These are phyloP conservation scores for Nettapus auritus DNA, from an alignment of 2,113 vertebrate genomes.

Conservation along the genomic window DNA sequence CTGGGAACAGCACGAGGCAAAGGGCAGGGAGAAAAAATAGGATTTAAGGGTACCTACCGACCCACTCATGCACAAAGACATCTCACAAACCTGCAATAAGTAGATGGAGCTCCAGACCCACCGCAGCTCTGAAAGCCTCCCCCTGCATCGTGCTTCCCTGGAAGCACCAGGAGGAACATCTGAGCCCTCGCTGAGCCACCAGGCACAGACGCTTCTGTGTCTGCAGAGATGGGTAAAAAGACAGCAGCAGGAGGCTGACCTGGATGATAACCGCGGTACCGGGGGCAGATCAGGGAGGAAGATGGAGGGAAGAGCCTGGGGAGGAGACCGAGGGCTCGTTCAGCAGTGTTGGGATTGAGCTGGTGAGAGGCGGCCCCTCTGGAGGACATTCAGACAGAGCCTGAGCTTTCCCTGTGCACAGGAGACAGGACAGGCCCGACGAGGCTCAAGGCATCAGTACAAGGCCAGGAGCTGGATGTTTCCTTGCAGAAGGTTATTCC, in stretches of 20 bases:
- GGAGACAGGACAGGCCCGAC: background rate
- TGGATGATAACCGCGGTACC: background rate
- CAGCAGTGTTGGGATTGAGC: accelerated
- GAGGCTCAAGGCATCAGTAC: background rate
- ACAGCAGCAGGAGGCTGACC: background rate
- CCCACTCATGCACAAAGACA: too few relatives aligned
- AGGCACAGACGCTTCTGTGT: too few relatives aligned
- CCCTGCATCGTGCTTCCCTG: background rate
- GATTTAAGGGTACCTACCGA: background rate
- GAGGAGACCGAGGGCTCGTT: background rate
- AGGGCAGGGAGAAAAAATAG: background rate
- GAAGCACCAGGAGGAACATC: background rate
- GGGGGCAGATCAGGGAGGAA: background rate
- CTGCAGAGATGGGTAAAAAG: background rate
- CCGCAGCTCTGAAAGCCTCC: background rate
- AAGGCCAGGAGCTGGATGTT: background rate
- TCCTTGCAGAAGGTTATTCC: background rate
- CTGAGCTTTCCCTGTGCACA: background rate
- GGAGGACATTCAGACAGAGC: background rate
- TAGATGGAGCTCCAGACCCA: background rate
- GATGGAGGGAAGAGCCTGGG: background rate
- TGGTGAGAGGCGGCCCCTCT: background rate
- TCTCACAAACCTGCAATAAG: background rate
- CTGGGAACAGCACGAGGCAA: background rate
- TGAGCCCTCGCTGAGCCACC: too few relatives aligned